A percentile compares a stretch with the other conserved stretches of the same genome.
Evolutionary conservation across 2,888 invertebrate genomes (phyloP).

Genomic region (Lagria hirta): DNA sequence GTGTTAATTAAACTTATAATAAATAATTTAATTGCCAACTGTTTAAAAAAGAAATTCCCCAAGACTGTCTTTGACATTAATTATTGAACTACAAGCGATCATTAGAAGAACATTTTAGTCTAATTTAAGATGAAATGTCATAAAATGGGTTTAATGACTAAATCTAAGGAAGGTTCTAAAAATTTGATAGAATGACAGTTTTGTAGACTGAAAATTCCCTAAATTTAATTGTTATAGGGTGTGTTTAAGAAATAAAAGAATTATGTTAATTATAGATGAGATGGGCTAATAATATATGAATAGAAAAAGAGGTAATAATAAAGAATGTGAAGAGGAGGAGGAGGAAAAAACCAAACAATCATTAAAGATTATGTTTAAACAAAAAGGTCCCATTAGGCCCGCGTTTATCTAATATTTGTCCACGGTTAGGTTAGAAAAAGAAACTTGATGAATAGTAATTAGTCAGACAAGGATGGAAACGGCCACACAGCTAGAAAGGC

Average conservation of each 20-base stretch:
- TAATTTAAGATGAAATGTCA: conserved; percentile 19
- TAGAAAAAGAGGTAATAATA: conserved; percentile 13
- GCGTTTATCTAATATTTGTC: conserved; percentile 55
- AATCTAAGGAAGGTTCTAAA: no score
- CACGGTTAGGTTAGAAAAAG: conserved; percentile 48
- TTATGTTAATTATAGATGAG: conserved; percentile 21
- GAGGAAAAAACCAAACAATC: conserved; percentile 46
- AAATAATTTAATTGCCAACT: no score
- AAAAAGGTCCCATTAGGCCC: conserved; percentile 53
- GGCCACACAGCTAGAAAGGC: conserved; percentile 54
- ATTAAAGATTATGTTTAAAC: conserved; percentile 52
- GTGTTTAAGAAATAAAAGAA: no score
- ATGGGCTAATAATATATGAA: conserved; percentile 11
- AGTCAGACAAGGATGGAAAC: conserved; percentile 37
- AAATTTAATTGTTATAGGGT: no score
- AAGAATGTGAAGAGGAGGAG: conserved; percentile 14
- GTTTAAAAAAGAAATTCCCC: no score
- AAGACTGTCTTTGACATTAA: conserved; percentile 19
- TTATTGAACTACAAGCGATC: conserved; percentile 26
- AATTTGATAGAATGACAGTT: no score
- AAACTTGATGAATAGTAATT: conserved; percentile 23
- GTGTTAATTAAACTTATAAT: no score
- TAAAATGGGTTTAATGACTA: conserved; percentile 22
- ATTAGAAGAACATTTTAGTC: conserved; percentile 20
- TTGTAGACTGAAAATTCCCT: no score